Evolutionary conservation across 2,888 invertebrate genomes (phyloP), one percentile per base, ranked within the genome.

Genomic region (Scaptomyza parva): DNA sequence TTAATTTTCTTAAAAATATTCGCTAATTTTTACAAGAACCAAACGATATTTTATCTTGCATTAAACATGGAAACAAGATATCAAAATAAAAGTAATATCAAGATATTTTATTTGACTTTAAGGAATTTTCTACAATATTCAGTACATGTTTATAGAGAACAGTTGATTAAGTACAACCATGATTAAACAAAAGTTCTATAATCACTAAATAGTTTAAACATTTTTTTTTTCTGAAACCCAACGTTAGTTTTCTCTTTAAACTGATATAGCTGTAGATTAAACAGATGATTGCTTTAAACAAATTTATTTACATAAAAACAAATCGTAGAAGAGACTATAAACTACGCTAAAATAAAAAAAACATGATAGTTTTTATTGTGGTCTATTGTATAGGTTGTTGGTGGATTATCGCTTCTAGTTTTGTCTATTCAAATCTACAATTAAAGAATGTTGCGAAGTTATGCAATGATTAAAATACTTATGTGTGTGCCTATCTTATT

Each of bases 291-390:
- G 30, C 30, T 50, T 60, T 71, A 88, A 83, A 70, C 59, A 58
- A 45, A 63, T 70, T 88, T 88, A 88, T 88, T 82, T 82, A 82
- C 88, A 88, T 43, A 14, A 48, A 70, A 59, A 48, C 59, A 57
- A 45, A 20, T 51, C 8, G 14, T 48, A 28, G 40, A 45, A 57
- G 59, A 40, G 44, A 58, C 58, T 88, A 83, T 52, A 64, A 48
- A 67, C 59, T 76, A 81, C 61, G 53, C 79, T 69, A 47, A 76
- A 86, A n/a, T n/a, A n/a, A 57, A 66, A 86, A 86, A 81, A 72
- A 86, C 57, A 59, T 45, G 33, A 41, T 45, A 41, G 45, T 37
- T 53, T 52, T 43, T 45, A 22, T 20, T 47, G 52, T 30, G 39
- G 33, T 51, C 17, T 51, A 37, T 65, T 70, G 18, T 70, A 50